Percentiles rank a stretch among this genome's conserved stretches.
Conservation (phyloP, 2,888 invertebrate genomes). For the Syrista parreyssii region DNA sequence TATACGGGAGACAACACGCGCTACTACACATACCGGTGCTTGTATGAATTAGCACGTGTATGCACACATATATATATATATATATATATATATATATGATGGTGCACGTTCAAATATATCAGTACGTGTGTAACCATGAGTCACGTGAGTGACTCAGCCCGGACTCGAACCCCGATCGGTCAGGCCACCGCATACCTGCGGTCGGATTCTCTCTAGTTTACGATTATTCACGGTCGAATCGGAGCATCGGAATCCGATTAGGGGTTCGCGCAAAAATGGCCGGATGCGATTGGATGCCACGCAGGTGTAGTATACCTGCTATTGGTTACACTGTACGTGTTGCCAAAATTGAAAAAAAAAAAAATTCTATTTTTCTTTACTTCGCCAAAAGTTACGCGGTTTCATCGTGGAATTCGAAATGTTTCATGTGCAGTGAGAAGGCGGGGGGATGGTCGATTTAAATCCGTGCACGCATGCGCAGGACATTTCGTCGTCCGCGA, state of each 20-base stretch:
- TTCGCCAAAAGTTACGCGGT: not conserved
- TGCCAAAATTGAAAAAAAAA: not conserved
- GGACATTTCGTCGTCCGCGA: slow-evolving; percentile 29
- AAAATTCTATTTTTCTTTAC: not conserved
- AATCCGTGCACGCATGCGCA: slow-evolving; percentile 35
- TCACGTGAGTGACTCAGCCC: slow-evolving; percentile 19
- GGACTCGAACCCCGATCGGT: slow-evolving; percentile 33
- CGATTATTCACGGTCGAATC: slow-evolving; percentile 41
- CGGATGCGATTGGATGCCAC: not conserved
- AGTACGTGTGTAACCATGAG: slow-evolving; percentile 8
- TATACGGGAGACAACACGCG: not conserved
- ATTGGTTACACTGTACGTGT: not conserved
- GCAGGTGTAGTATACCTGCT: not conserved
- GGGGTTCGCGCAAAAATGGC: not conserved
- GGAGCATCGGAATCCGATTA: slow-evolving; percentile 22
- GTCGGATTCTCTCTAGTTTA: slow-evolving; percentile 41
- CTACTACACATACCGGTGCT: not conserved
- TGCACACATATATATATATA: not conserved
- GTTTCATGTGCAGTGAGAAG: not conserved
- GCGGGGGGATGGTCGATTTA: slow-evolving; percentile 16
- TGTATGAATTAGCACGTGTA: not conserved
- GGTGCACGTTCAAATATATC: not conserved
- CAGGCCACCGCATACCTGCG: slow-evolving; percentile 44
- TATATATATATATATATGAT: not conserved
- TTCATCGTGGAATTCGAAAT: not conserved